Conservation (phyloP, 2,113 vertebrate species). For the Gadus macrocephalus region DNA sequence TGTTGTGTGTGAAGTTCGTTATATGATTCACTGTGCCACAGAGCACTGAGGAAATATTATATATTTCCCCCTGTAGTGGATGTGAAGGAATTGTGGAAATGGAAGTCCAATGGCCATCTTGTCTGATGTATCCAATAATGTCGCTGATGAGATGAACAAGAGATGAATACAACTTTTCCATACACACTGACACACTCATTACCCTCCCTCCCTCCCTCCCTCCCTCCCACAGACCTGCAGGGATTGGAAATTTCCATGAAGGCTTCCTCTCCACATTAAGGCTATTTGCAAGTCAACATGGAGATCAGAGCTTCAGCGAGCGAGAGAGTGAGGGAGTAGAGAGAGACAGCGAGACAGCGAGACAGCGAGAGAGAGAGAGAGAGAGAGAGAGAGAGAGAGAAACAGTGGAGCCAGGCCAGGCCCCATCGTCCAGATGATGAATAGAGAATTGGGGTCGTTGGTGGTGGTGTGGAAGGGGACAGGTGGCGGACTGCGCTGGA, state of each 20-base stretch:
- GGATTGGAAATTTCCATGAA: slow-evolving; percentile 5
- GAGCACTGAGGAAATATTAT: no score
- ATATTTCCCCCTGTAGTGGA: not conserved
- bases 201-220: not conserved
- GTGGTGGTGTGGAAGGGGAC: no score
- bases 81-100: not conserved
- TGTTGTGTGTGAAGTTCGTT: not conserved
- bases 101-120: no score
- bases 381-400: not conserved
- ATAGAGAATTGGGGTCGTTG: not conserved
- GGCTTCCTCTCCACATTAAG: slow-evolving; percentile 16
- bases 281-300: slow-evolving; percentile 31
- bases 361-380: not conserved
- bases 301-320: slow-evolving; percentile 12
- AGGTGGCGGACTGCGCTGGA: not conserved
- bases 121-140: no score
- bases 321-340: not conserved
- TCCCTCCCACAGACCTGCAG: not conserved
- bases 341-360: not conserved
- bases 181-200: not conserved
- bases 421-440: not conserved
- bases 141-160: not conserved
- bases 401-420: no score
- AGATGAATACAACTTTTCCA: not conserved
- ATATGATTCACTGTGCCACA: no score